A percentile compares a stretch with the other conserved stretches of the same genome.
Evolutionary conservation across 92 coral and sea anemone species (phyloP).

Genomic region (Chrysogorgia sp.): DNA sequence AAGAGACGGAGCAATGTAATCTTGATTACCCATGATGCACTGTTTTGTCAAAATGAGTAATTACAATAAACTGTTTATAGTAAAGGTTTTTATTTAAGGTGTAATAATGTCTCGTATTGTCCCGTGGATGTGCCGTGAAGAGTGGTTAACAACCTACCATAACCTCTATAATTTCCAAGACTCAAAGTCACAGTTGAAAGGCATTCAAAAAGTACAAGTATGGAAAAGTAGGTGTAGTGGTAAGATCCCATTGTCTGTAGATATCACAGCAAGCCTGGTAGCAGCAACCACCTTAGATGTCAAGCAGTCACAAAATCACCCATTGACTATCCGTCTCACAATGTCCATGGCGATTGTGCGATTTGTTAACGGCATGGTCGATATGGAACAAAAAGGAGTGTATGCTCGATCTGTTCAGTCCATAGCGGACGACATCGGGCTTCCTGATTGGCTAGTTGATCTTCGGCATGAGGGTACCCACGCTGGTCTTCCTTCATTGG

Average conservation of each 20-base stretch:
- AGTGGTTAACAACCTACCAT: conserved; percentile 78
- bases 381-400: conserved; percentile 80
- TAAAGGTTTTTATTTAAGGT: conserved; percentile 35
- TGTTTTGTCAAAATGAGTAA: background rate
- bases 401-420: conserved; percentile 94
- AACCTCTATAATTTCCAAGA: conserved; percentile 75
- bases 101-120: conserved; percentile 77
- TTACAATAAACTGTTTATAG: background rate
- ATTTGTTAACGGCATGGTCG: conserved; percentile 86
- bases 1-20: too few relatives aligned
- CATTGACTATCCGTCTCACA: conserved; percentile 54
- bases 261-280: conserved; percentile 78
- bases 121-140: conserved; percentile 81
- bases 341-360: conserved; percentile 92
- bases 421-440: conserved; percentile 91
- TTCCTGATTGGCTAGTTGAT: conserved; percentile 98
- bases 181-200: conserved; percentile 69
- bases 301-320: conserved; percentile 1
- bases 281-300: conserved; percentile 62
- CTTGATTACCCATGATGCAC: too few relatives aligned
- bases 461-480: conserved; percentile 93
- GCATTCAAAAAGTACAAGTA: conserved; percentile 70
- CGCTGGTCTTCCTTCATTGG: conserved; percentile 79
- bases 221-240: conserved; percentile 93
- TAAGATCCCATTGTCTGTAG: conserved; percentile 84